Base-by-base conservation (phyloP, 2,113 vertebrate genomes). In the Rana temporaria region DNA sequence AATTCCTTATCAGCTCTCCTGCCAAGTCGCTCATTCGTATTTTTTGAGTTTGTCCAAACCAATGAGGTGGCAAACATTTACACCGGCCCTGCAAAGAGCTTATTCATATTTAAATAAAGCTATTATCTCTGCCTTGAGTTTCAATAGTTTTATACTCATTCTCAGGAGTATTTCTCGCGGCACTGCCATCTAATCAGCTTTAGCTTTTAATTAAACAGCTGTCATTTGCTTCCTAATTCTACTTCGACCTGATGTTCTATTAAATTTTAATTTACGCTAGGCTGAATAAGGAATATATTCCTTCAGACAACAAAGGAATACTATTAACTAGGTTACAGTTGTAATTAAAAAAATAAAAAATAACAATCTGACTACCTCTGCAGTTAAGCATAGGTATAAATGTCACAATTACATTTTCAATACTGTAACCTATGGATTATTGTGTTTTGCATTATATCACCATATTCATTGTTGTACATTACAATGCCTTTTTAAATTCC, bases 141-240 rank as follows among this genome's bases (percentile, higher is more conserved):
- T 85, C 85, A 84, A 88, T 89, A 87, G 84, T 86, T 89, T 90
- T 84, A 57, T 0, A 80, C 76, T 85, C 85, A 82, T 86, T 73
- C 89, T 89, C 87, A 86, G n/a, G 90, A 91, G 86, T 85, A 86
- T 90, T 89, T 88, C 87, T 90, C 87, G 90, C 88, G 55, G 79
- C 71, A 84, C 85, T 84, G 84, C 88, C 86, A 78, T 90, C 88
- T 88, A 88, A 89, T 89, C 89, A 90, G 87, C 84, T 89, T 91
- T 91, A 88, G 85, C 71, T 89, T 92, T 91, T 90, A 91, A 91
- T 88, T 88, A 91, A 91, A 89, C 87, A 88, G 86, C 90, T 91
- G 89, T 89, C 88, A 89, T 90, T 89, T 89, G 86, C 89, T 91
- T 90, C 88, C 90, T 88, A 85, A 86, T 88, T 88, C 84, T 89